phyloP scores from a whole-genome alignment of 64 coral and sea anemone genomes.

The Acropora yongei region DNA sequence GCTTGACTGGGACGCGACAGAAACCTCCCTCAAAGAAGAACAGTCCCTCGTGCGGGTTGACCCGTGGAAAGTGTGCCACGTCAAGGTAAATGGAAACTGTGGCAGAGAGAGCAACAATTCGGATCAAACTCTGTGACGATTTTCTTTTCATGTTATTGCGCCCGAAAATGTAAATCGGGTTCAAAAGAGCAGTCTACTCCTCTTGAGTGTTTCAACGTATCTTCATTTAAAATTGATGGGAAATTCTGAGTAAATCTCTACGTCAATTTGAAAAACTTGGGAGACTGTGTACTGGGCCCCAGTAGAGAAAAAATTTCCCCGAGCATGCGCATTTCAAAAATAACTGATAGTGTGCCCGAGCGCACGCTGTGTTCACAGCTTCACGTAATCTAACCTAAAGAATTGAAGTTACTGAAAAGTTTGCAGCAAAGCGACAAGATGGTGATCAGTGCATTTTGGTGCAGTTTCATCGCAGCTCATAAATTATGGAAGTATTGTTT shows the following conservation, averaged over 20 bases:
- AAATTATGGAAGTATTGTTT: neutral
- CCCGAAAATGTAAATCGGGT: too few relatives aligned
- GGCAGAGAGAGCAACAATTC: slow-evolving; percentile 96
- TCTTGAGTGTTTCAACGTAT: too few relatives aligned
- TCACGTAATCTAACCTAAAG: neutral
- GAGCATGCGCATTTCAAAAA: too few relatives aligned
- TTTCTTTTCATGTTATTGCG: neutral
- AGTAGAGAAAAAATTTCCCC: too few relatives aligned
- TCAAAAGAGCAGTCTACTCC: too few relatives aligned
- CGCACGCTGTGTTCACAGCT: too few relatives aligned
- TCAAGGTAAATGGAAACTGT: slow-evolving; percentile 95
- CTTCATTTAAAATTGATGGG: too few relatives aligned
- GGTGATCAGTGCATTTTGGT: neutral
- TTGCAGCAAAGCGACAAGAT: neutral
- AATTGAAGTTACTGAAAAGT: neutral
- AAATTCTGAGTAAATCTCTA: too few relatives aligned
- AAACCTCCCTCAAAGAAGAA: slow-evolving; percentile 97
- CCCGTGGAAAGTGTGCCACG: slow-evolving; percentile 85
- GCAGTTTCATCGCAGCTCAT: neutral
- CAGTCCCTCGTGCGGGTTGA: slow-evolving; percentile 82
- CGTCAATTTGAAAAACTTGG: too few relatives aligned
- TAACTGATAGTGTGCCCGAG: neutral
- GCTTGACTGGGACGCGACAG: slow-evolving; percentile 86
- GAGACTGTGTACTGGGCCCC: too few relatives aligned
- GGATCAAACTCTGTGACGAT: slow-evolving; percentile 95